phyloP scores from a whole-genome alignment of 2,113 vertebrate genomes.

The Sprattus sprattus region DNA sequence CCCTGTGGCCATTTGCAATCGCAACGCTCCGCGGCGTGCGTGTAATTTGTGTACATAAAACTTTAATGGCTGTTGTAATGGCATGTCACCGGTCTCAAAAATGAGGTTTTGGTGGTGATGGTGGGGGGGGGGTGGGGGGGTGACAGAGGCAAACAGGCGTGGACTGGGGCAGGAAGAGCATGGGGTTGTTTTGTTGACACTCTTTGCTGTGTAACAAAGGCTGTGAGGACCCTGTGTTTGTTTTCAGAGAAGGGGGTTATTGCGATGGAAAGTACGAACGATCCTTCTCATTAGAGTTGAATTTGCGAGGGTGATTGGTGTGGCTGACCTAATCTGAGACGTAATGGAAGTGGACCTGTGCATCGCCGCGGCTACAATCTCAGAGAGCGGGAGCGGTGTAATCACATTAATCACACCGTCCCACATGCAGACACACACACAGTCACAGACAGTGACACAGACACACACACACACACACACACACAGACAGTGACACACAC shows the following conservation, averaged over 20 bases:
- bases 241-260: not conserved
- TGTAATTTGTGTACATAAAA: slow-evolving; percentile 11
- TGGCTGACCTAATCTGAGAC: slow-evolving; percentile 11
- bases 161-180: not conserved
- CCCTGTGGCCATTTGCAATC: slow-evolving; percentile 6
- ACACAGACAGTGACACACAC: not conserved
- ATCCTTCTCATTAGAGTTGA: slow-evolving; percentile 12
- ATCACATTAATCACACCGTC: slow-evolving; percentile 16
- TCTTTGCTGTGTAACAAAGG: not conserved
- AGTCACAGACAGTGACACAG: not conserved
- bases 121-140: not conserved
- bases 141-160: not conserved
- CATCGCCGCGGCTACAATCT: not conserved
- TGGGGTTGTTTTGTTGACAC: not conserved
- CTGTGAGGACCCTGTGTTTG: not conserved
- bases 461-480: not conserved
- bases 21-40: not conserved
- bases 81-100: not conserved
- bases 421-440: not conserved
- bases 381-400: not conserved
- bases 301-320: slow-evolving; percentile 13
- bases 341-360: slow-evolving; percentile 1
- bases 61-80: slow-evolving; percentile 1
- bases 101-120: too few species aligned
- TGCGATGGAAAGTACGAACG: not conserved